Evolutionary conservation across 2,113 vertebrate species (phyloP), one percentile per base, ranked within the genome.

Genomic region (Thamnaconus septentrionalis): DNA sequence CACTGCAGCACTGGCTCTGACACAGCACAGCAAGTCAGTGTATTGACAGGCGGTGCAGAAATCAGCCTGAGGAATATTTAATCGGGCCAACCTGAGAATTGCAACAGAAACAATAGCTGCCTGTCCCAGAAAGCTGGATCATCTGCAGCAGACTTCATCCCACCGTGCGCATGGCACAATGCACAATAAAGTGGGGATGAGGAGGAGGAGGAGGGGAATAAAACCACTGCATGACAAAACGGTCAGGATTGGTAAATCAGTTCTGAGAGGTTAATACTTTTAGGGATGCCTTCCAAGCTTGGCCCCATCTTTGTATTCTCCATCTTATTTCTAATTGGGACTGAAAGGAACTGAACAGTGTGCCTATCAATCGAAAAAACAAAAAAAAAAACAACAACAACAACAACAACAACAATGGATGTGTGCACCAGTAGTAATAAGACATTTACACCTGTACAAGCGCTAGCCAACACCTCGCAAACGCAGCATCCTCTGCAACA

Each of bases 1-100:
- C 91, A 91, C 61, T 92, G 89, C 88, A 92, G 86, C 80, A 80
- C 61, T 9, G 56, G 41, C 70, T 80, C 79, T 88, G 87, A 90
- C 82, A 78, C 85, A 87, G 87, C 90, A 88, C 59, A 85, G 78
- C 50, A n/a, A 56, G 47, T 47, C n/a, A 1, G 53, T 58, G 59
- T 73, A 83, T 70, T 69, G 61, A 78, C 56, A 7, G 3, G 39
- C 4, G 1, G 4, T 42, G 60, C 51, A 61, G 53, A 73, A 64
- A 67, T 5, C 69, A 18, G 44, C 11, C 47, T 10, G 11, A 10
- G 11, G 8, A 10, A 10, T 10, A 5, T 48, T 48, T 48, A 48
- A 48, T 48, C 8, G 11, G 4, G 47, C 18, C 47, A 48, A 9
- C 47, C 47, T 48, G 10, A 8, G 47, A 9, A 9, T 4, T 9